These are phyloP conservation scores for Procambarus virginalis DNA, from an alignment of 1,140 invertebrate species.

Conservation along the genomic window DNA sequence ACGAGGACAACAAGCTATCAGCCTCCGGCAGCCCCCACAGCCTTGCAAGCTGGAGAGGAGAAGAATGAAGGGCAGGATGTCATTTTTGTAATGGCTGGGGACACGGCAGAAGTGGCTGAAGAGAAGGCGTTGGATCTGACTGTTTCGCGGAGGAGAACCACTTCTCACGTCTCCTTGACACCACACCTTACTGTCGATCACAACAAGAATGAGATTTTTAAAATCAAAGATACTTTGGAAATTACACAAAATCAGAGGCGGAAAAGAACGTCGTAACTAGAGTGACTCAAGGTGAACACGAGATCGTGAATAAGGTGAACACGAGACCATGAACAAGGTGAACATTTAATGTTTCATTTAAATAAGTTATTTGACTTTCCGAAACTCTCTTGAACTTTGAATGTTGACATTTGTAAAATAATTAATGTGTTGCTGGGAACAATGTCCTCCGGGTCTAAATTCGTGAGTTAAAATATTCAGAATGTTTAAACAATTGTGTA, in stretches of 20 bases:
- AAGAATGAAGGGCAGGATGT: conserved; percentile 8
- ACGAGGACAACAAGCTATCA: neutral
- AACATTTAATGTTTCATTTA: neutral
- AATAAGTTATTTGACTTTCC: too few species aligned
- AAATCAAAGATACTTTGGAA: neutral
- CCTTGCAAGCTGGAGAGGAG: neutral
- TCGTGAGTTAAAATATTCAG: too few species aligned
- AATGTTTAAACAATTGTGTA: too few species aligned
- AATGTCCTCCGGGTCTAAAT: neutral
- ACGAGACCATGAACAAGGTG: neutral
- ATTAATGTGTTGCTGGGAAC: neutral
- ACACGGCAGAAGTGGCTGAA: conserved; percentile 55
- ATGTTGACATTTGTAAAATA: neutral
- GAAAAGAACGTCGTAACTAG: neutral
- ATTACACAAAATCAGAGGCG: neutral
- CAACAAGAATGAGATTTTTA: conserved; percentile 30
- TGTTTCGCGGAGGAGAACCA: neutral
- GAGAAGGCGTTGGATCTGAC: conserved; percentile 60
- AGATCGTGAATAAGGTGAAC: neutral
- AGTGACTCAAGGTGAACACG: neutral
- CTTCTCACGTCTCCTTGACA: neutral
- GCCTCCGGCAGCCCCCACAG: neutral
- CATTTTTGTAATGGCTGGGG: conserved; percentile 54
- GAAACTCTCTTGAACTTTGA: neutral
- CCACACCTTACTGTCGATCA: conserved; percentile 23